A percentile compares a stretch with the other conserved stretches of the same genome.
Conservation (phyloP, 2,113 vertebrate species). For the Nicator chloris region DNA sequence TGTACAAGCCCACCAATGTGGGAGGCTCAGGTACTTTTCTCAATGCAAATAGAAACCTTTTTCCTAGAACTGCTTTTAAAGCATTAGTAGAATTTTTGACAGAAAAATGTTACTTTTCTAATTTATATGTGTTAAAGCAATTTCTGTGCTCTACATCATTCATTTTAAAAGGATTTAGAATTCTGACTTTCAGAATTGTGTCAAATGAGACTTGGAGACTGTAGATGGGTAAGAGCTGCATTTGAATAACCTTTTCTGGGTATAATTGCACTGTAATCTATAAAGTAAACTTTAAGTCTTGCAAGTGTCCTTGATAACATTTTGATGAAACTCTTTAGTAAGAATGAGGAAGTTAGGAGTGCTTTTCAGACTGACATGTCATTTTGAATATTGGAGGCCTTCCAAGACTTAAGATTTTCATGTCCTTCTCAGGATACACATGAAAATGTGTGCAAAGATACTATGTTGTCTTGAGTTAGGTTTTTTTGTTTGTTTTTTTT, state of each 20-base stretch:
- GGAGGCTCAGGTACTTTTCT: background rate
- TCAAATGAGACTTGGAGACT: background rate
- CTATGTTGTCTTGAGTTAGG: background rate
- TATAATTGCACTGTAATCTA: background rate
- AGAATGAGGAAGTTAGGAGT: background rate
- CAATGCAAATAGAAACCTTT: background rate
- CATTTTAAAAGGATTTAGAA: background rate
- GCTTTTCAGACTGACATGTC: background rate
- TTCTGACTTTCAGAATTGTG: background rate
- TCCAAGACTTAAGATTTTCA: background rate
- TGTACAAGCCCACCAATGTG: accelerated
- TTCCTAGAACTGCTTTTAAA: background rate
- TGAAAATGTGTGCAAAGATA: background rate
- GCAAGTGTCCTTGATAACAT: background rate
- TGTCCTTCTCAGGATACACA: background rate
- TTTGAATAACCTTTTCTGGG: background rate
- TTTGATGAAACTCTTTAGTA: background rate
- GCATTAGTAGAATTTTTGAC: background rate
- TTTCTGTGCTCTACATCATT: background rate
- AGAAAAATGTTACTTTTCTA: background rate
- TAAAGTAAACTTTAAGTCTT: background rate
- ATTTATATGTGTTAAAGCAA: background rate
- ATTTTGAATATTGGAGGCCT: background rate
- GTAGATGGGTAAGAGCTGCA: background rate
- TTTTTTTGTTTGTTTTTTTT: background rate